Evolutionary conservation across 2,113 vertebrate genomes (phyloP).

Genomic region (Atherinomorus stipes): DNA sequence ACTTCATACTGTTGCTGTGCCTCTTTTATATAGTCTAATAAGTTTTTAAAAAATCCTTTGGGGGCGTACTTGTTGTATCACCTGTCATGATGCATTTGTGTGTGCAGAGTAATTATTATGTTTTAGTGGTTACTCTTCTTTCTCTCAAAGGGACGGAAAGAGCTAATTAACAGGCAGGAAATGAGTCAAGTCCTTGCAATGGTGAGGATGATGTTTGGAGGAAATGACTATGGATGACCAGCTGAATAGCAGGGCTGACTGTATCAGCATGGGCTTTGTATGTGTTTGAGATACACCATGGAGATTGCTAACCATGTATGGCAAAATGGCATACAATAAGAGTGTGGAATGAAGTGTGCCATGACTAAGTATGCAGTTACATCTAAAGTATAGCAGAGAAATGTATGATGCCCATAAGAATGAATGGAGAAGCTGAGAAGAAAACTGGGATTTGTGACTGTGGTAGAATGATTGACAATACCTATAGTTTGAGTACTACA

Average conservation of each 20-base stretch:
- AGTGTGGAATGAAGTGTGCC: constrained; percentile 17
- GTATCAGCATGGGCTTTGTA: constrained; percentile 17
- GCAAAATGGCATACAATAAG: constrained; percentile 15
- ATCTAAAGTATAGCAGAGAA: constrained; percentile 23
- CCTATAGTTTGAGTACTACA: constrained; percentile 16
- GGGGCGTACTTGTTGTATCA: neutral
- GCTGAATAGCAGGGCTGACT: constrained; percentile 45
- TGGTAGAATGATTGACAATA: constrained; percentile 15
- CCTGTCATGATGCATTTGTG: neutral
- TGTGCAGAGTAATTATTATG: neutral
- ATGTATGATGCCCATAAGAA: constrained; percentile 29
- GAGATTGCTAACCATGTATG: constrained; percentile 5
- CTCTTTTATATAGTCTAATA: neutral
- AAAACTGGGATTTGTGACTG: constrained; percentile 1
- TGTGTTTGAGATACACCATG: constrained; percentile 36
- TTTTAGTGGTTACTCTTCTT: constrained; percentile 37
- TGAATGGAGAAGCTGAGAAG: neutral
- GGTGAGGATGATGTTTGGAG: constrained; percentile 63
- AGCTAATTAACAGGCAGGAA: constrained; percentile 70
- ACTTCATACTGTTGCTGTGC: neutral
- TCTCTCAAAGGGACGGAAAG: constrained; percentile 43
- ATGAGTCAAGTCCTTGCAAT: constrained; percentile 60
- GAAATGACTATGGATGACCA: constrained; percentile 70
- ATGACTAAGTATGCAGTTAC: constrained; percentile 18
- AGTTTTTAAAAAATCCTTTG: neutral